phyloP scores from a whole-genome alignment of 1,140 invertebrate species.

The Atta colombica region DNA sequence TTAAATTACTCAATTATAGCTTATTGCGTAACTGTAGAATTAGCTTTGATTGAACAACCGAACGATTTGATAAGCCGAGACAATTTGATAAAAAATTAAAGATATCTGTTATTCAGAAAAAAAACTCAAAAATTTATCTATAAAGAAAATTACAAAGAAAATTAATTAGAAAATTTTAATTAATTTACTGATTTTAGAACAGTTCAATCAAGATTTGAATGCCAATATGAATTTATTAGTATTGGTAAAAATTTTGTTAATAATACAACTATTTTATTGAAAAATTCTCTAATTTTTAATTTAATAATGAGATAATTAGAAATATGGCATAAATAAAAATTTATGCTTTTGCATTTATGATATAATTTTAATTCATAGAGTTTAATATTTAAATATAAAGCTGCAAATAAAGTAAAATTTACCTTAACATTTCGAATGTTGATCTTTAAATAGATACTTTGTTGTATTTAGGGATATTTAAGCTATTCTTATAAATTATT shows the following conservation, averaged over 20 bases:
- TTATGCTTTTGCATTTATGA: neutral
- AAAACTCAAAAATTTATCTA: neutral
- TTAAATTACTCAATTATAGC: neutral
- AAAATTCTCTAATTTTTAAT: neutral
- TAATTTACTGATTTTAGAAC: too few relatives aligned
- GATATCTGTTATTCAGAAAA: neutral
- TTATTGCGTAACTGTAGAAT: neutral
- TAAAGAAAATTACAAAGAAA: neutral
- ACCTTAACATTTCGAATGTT: neutral
- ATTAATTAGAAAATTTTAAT: too few relatives aligned
- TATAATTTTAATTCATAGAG: constrained; percentile 10
- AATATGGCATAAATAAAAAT: neutral
- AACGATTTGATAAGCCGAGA: neutral
- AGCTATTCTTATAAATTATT: neutral
- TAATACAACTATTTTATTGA: neutral
- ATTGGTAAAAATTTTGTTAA: neutral
- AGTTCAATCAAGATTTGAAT: too few relatives aligned
- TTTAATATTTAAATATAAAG: neutral
- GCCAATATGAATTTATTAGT: too few relatives aligned
- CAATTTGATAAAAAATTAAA: neutral
- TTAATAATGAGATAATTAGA: neutral
- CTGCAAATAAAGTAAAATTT: neutral
- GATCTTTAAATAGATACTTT: neutral
- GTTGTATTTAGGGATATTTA: neutral
- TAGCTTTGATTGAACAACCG: neutral